Base-by-base conservation (phyloP, 2,888 invertebrate genomes). In the Aricia artaxerxes region DNA sequence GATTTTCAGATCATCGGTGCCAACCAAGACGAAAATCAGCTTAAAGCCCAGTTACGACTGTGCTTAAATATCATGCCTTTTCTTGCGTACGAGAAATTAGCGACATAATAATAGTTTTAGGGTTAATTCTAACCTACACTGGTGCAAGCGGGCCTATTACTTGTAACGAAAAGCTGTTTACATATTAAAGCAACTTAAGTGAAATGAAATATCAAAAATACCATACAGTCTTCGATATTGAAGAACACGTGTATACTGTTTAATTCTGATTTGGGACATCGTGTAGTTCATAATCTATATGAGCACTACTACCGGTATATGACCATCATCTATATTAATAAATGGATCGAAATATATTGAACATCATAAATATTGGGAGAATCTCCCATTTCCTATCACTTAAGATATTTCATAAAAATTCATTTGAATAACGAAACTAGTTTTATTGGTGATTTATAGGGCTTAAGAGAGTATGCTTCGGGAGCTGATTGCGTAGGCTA, bases 401-500 rank as follows among this genome's bases (percentile, higher is more conserved):
- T 73, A 40, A 44, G 9, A 44, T 75, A 49, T 35, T 76, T 35
- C 53, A 31, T 35, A 76, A 53, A 76, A 53, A 57, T 16, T 31
- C 57, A 76, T 31, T 76, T 76, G 16, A 57, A 76, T 53, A 57
- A 35, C 35, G 5, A 35, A 57, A 76, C 35, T 38, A 57, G 76
- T 76, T 76, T 76, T 35, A 76, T 76, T 76, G 9, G 24, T 44
- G 53, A 76, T 76, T 38, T 76, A 76, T 76, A 57, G 31, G 35
- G 76, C 76, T 57, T 73, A 73, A 6, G 57, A 49, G 31, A 75
- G 31, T 49, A 76, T 76, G 16, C 76, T 76, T 76, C 57, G 53
- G 76, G 35, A 60, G 61, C 79, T 75, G 61, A 79, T 61, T 76
- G 79, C 75, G 79, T 79, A 75, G 79, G 79, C 61, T 79, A 81